Evolutionary conservation across 2,113 vertebrate genomes (phyloP).

Genomic region (Gyps fulvus): DNA sequence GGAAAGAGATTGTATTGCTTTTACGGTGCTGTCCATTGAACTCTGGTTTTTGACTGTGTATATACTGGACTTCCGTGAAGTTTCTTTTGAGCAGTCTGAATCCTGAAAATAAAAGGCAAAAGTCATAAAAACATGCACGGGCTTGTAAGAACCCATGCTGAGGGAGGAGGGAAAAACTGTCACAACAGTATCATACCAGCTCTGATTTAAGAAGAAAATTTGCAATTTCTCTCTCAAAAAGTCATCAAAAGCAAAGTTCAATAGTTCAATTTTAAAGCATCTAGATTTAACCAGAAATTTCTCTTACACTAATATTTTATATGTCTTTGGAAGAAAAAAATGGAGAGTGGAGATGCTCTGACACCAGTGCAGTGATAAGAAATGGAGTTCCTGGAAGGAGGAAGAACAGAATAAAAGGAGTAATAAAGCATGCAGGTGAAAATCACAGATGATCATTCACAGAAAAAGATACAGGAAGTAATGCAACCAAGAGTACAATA

Average conservation of each 20-base stretch:
- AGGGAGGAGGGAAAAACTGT: background rate
- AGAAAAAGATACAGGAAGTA: background rate
- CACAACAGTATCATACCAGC: background rate
- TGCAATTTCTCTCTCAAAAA: background rate
- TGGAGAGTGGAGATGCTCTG: background rate
- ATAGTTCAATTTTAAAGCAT: background rate
- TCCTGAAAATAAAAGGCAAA: slow-evolving; percentile 45
- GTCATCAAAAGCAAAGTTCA: background rate
- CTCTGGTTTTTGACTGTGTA: background rate
- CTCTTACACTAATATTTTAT: background rate
- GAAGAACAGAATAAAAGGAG: background rate
- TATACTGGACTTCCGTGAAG: slow-evolving; percentile 24
- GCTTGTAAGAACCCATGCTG: background rate
- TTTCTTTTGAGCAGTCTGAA: slow-evolving; percentile 43
- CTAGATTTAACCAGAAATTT: background rate
- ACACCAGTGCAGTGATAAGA: background rate
- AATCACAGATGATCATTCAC: background rate
- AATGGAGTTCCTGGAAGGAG: background rate
- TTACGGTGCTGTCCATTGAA: background rate
- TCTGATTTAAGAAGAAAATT: background rate
- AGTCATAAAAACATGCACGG: background rate
- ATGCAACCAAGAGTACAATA: background rate
- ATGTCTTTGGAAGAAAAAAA: background rate
- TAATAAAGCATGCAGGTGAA: background rate
- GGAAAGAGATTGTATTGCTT: background rate